A percentile compares a stretch with the other conserved stretches of the same genome.
These are phyloP conservation scores for Ia io DNA, from an alignment of 2,113 vertebrate genomes.

Conservation along the genomic window DNA sequence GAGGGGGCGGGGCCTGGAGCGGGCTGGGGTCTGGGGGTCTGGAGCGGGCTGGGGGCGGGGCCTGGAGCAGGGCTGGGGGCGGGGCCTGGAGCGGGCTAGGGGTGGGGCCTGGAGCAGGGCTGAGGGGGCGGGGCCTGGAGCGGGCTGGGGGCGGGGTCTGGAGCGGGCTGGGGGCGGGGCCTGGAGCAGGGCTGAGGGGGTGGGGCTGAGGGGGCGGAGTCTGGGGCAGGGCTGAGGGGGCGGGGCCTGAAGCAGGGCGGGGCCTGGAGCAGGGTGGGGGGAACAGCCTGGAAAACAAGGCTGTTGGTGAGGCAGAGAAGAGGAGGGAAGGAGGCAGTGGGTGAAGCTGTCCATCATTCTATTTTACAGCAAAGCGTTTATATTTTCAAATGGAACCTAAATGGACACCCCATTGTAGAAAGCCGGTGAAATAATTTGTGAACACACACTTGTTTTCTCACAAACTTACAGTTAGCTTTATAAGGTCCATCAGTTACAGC, in stretches of 20 bases:
- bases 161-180: too few relatives aligned
- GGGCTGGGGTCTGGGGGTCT: not conserved
- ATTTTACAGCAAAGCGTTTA: not conserved
- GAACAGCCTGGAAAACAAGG: not conserved
- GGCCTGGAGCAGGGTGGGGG: not conserved
- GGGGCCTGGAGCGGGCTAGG: too few relatives aligned
- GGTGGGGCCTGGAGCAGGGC: not conserved
- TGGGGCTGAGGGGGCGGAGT: not conserved
- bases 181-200: not conserved
- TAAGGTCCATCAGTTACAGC: not conserved
- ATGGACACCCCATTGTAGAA: not conserved
- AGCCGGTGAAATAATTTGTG: not conserved
- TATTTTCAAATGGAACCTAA: conserved; percentile 13
- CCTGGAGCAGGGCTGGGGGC: too few relatives aligned
- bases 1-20: not conserved
- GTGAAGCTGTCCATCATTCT: not conserved
- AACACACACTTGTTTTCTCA: not conserved
- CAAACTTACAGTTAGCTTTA: not conserved
- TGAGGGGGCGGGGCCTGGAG: too few relatives aligned
- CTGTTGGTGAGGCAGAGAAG: too few relatives aligned
- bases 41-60: too few relatives aligned
- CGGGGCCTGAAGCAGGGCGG: too few relatives aligned
- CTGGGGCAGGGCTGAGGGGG: too few relatives aligned
- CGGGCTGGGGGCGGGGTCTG: too few relatives aligned
- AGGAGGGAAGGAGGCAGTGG: not conserved